These are phyloP conservation scores for Rhyacophila evoluta DNA, from an alignment of 2,888 invertebrate species.

Conservation along the genomic window DNA sequence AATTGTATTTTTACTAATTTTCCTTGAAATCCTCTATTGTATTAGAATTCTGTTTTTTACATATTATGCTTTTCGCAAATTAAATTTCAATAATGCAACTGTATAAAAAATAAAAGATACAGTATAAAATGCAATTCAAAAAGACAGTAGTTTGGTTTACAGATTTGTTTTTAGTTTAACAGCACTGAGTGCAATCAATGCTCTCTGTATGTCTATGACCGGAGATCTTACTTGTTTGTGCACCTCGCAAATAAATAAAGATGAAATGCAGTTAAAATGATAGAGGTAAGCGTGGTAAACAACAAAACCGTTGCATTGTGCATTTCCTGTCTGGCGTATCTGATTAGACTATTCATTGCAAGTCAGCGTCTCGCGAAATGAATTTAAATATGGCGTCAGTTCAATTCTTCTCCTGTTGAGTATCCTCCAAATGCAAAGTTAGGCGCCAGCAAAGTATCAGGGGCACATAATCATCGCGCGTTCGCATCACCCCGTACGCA, in stretches of 20 bases:
- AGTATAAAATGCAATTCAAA: too few species aligned
- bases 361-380: not conserved
- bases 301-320: not conserved
- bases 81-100: too few species aligned
- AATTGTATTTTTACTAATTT: too few species aligned
- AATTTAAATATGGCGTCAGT: not conserved
- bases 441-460: slow-evolving; percentile 34
- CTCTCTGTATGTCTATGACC: not conserved
- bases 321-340: slow-evolving; percentile 1
- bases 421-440: slow-evolving; percentile 28
- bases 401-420: slow-evolving; percentile 29
- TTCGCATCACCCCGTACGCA: slow-evolving; percentile 37
- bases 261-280: not conserved
- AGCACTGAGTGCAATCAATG: too few species aligned
- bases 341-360: not conserved
- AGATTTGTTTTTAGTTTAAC: too few species aligned
- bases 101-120: too few species aligned
- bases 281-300: slow-evolving; percentile 1
- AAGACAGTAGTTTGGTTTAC: too few species aligned
- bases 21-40: too few species aligned
- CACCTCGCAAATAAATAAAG: not conserved
- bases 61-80: too few species aligned
- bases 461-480: slow-evolving; percentile 41
- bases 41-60: too few species aligned
- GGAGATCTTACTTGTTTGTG: not conserved